Base-by-base conservation (phyloP, 2,888 invertebrate genomes). In the Lasioglossum figueresi region DNA sequence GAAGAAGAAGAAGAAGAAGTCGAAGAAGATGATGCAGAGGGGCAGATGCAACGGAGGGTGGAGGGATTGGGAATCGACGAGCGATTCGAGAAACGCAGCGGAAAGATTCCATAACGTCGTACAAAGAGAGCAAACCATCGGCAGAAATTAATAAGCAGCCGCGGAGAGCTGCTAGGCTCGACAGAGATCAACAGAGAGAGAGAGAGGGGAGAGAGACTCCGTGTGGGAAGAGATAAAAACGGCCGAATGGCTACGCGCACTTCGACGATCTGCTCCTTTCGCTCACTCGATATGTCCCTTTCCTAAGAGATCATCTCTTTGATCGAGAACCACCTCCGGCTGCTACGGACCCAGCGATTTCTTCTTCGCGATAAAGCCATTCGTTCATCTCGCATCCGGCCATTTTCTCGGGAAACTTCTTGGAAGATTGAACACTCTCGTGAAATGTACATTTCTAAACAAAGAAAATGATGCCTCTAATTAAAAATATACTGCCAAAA, bases 81-180 rank as follows among this genome's bases (percentile, higher is more conserved):
- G 85, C 82, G 90, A 91, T 90, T 91, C 91, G 88, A 85, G 89
- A 89, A 91, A 91, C 91, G 91, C 88, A 73, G 84, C 83, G 80
- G 84, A 89, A 84, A 84, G 88, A 91, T 91, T 91, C 89, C 90
- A 86, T 88, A 89, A 85, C 82, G 84, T 81, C 81, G 81, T 74
- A 79, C 85, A 88, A 90, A 89, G 90, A 88, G 90, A 87, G 91
- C 86, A 91, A 91, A 82, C 75, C 84, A 73, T 83, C 83, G 43
- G 82, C 76, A 91, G 90, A 88, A 90, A 90, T 90, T 90, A 90
- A 90, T 90, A 90, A 89, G 85, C 89, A 88, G 83, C 76, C 84
- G 83, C 76, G 88, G 52, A 52, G 59, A 59, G 86, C 80, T 66
- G 82, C 79, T 37, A 76, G 71, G 77, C 34, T 43, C 37, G 43